Percentiles rank a stretch among this genome's conserved stretches.
phyloP scores from a whole-genome alignment of 2,797 vertebrate species.

The Prunella strophiata region DNA sequence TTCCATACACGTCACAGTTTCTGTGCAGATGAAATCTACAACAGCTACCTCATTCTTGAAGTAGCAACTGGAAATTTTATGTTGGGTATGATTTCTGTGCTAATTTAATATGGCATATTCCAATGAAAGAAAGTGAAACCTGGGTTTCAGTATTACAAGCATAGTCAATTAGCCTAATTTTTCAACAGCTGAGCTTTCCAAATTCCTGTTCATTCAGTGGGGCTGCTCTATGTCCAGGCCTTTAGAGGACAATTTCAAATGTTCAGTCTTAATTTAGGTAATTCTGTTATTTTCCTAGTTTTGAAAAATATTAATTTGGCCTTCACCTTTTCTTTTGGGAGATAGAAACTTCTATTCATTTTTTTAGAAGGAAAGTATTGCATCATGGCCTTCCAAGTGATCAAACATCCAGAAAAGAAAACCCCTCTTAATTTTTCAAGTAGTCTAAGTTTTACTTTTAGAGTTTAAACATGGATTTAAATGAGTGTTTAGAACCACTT shows the following conservation, averaged over 20 bases:
- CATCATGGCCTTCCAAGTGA: background rate
- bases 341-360: background rate
- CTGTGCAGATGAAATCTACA: background rate
- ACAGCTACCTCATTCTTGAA: background rate
- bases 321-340: background rate
- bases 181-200: background rate
- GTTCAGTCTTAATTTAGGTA: background rate
- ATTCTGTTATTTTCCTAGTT: background rate
- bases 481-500: background rate
- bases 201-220: background rate
- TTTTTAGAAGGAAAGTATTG: background rate
- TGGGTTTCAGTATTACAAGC: background rate
- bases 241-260: background rate
- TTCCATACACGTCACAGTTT: background rate
- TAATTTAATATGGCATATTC: background rate
- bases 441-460: background rate
- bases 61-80: background rate
- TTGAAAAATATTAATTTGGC: background rate
- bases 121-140: background rate
- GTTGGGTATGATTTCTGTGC: background rate
- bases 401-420: background rate
- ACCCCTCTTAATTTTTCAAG: background rate
- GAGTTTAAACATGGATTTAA: background rate
- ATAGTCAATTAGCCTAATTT: background rate
- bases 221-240: background rate